Conservation (phyloP, 2,113 vertebrate genomes). For the Syrrhaptes paradoxus region DNA sequence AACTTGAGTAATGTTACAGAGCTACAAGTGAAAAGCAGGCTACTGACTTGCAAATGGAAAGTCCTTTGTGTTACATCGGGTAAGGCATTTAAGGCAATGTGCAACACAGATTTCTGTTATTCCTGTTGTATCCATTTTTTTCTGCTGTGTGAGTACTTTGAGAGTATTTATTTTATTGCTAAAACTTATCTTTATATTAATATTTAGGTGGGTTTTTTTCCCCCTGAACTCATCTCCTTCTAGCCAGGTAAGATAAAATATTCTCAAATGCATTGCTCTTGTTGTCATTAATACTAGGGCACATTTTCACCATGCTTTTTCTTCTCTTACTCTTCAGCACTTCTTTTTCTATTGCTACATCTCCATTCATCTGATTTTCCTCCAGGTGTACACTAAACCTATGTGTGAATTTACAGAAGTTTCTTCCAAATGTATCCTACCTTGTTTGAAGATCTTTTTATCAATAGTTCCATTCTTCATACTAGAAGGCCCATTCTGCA, state of each 20-base stretch:
- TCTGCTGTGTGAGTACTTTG: not conserved
- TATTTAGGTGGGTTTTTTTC: not conserved
- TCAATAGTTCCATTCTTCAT: not conserved
- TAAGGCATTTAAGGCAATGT: not conserved
- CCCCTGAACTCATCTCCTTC: not conserved
- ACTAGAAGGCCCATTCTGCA: not conserved
- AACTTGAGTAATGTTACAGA: not conserved
- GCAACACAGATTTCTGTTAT: not conserved
- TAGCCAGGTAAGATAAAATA: not conserved
- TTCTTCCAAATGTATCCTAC: not conserved
- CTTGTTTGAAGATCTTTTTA: not conserved
- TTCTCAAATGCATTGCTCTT: not conserved
- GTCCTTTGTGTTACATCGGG: not conserved
- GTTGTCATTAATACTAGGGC: not conserved
- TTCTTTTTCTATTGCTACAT: not conserved
- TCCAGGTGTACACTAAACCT: not conserved
- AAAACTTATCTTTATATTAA: not conserved
- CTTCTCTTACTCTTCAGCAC: not conserved
- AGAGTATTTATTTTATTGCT: not conserved
- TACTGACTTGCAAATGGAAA: not conserved
- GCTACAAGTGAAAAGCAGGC: not conserved
- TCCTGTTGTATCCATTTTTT: not conserved
- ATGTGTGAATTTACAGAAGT: not conserved
- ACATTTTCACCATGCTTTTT: not conserved
- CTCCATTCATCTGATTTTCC: not conserved